A percentile compares a stretch with the other conserved stretches of the same genome.
phyloP scores from a whole-genome alignment of 2,888 invertebrate genomes.

The Autographa pulchrina region DNA sequence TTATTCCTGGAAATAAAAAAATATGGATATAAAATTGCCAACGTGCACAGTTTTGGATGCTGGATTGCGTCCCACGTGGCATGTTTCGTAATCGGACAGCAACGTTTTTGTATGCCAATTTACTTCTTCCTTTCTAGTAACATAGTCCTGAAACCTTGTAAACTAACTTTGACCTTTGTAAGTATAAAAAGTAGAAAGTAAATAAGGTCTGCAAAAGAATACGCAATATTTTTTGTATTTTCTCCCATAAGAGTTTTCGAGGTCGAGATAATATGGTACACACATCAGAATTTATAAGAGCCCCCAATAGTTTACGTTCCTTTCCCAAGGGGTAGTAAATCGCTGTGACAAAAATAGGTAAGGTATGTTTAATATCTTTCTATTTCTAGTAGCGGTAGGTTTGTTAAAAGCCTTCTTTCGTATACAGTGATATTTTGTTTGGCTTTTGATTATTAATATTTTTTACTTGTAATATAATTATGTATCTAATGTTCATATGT shows the following conservation, averaged over 20 bases:
- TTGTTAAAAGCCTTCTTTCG: not conserved
- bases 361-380: slow-evolving; percentile 27
- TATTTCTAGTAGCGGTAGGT: slow-evolving; percentile 8
- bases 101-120: slow-evolving; percentile 37
- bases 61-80: slow-evolving; percentile 34
- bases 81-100: slow-evolving; percentile 49
- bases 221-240: not conserved
- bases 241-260: slow-evolving; percentile 21
- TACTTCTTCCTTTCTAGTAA: not conserved
- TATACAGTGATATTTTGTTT: not conserved
- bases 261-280: slow-evolving; percentile 24
- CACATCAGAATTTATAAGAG: slow-evolving; percentile 48
- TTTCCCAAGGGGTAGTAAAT: slow-evolving; percentile 42
- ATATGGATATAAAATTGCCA: slow-evolving; percentile 79
- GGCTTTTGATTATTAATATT: not conserved
- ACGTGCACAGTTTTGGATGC: slow-evolving; percentile 68
- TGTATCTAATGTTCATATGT: no score
- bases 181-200: no score
- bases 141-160: slow-evolving; percentile 27
- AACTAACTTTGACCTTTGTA: slow-evolving; percentile 28
- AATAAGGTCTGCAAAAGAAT: not conserved
- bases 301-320: slow-evolving; percentile 46
- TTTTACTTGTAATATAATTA: no score
- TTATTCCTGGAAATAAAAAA: slow-evolving; percentile 81
- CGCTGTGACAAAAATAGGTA: slow-evolving; percentile 30